phyloP scores from a whole-genome alignment of 2,888 invertebrate species.

The Alviniconcha strummeri region DNA sequence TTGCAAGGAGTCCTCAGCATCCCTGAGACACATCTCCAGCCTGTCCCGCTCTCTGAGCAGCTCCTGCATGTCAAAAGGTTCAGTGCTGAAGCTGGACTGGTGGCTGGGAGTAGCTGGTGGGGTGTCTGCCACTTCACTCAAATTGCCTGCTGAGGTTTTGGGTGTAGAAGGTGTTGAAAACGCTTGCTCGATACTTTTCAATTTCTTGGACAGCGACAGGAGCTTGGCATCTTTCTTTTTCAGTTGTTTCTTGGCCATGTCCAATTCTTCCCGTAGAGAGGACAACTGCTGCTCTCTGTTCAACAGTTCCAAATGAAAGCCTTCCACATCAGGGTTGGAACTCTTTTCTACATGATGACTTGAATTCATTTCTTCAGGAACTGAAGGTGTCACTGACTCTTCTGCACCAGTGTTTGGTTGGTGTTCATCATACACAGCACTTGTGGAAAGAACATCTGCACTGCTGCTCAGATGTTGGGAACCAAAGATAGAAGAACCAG shows the following conservation, averaged over 20 bases:
- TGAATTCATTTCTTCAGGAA: not conserved
- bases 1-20: slow-evolving; percentile 36
- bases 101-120: slow-evolving; percentile 1
- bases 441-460: slow-evolving; percentile 21
- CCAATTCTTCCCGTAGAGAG: slow-evolving; percentile 3
- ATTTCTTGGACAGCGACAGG: slow-evolving; percentile 23
- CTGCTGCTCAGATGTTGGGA: slow-evolving; percentile 27
- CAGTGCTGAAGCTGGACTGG: not conserved
- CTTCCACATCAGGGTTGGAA: slow-evolving; percentile 9
- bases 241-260: slow-evolving; percentile 22
- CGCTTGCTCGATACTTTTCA: slow-evolving; percentile 13
- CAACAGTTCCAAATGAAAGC: not conserved
- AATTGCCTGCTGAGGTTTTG: slow-evolving; percentile 3
- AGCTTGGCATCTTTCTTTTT: slow-evolving; percentile 37
- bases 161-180: slow-evolving; percentile 6
- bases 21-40: slow-evolving; percentile 28
- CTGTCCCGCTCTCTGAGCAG: slow-evolving; percentile 24
- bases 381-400: not conserved
- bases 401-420: not conserved
- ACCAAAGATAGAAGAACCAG: slow-evolving; percentile 27
- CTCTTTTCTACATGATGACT: not conserved
- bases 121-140: slow-evolving; percentile 16
- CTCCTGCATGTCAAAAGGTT: slow-evolving; percentile 22
- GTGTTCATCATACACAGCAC: slow-evolving; percentile 4
- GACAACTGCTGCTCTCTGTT: slow-evolving; percentile 12